phyloP scores from a whole-genome alignment of 2,888 invertebrate genomes.

The Ephialtes manifestator region DNA sequence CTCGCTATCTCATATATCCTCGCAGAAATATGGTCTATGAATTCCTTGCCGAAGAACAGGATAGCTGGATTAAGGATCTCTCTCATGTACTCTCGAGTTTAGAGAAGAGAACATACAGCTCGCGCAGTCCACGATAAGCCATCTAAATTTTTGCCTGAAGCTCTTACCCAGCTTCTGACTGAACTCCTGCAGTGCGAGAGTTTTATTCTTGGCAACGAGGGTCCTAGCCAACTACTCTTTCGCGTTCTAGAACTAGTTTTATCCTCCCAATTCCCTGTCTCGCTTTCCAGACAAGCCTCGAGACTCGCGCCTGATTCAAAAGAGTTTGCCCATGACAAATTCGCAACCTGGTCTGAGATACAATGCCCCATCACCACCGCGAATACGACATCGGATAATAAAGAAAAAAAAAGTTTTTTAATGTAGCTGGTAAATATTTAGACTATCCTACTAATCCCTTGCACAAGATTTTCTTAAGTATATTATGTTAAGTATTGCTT shows the following conservation, averaged over 20 bases:
- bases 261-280: not conserved
- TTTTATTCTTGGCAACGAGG: not conserved
- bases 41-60: not conserved
- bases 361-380: not conserved
- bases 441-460: too few species aligned
- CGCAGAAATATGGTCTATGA: not conserved
- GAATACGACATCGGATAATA: not conserved
- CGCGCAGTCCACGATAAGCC: slow-evolving; percentile 28
- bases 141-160: slow-evolving; percentile 27
- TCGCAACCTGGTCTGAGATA: slow-evolving; percentile 30
- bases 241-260: slow-evolving; percentile 20
- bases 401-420: too few species aligned
- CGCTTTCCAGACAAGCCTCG: slow-evolving; percentile 13
- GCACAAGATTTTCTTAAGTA: not conserved
- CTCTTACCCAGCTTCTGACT: slow-evolving; percentile 13
- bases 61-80: slow-evolving; percentile 13
- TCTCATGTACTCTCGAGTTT: slow-evolving; percentile 36
- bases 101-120: slow-evolving; percentile 9
- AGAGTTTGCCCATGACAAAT: slow-evolving; percentile 44
- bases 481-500: not conserved
- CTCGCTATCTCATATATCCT: slow-evolving; percentile 8
- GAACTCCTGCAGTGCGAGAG: not conserved
- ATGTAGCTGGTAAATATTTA: too few species aligned
- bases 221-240: slow-evolving; percentile 1
- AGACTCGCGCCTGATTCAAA: slow-evolving; percentile 13